Base-by-base conservation (phyloP, 2,888 invertebrate genomes). In the Perdita meconis region DNA sequence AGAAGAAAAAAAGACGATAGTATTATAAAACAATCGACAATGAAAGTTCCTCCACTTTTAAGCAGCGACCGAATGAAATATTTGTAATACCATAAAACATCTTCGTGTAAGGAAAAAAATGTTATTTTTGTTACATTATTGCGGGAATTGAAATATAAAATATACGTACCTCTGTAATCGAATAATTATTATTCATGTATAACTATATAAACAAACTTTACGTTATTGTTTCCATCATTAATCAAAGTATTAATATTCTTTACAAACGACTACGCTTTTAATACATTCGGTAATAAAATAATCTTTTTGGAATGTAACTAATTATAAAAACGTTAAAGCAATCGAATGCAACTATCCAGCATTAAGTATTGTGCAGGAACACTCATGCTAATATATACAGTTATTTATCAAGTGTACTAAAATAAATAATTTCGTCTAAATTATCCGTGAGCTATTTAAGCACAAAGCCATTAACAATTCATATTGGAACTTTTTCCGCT, bases 401-500 rank as follows among this genome's bases (percentile, higher is more conserved):
- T n/a, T 30, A 30, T 51, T 68, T 42, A 73, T 50, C 55, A 56
- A 60, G 44, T 72, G 44, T 69, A 65, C 50, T 68, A 59, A 64
- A 81, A 70, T 68, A 77, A 81, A 80, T 57, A 50, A 68, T 59
- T 53, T 72, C 51, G 47, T 66, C 47, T 53, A 67, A 70, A 70
- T 76, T 76, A 66, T 61, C 56, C 51, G 47, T 56, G 26, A 63
- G 51, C 22, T 51, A 50, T 64, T 65, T 53, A 67, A 64, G 42
- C 47, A 53, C 65, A 63, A 74, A 50, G 24, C 60, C 19, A 50
- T 77, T 76, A 81, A 79, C 50, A 50, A 75, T 76, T 69, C 60
- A 64, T 50, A 67, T 26, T 30, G 75, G 68, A 51, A 79, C 76
- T 42, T 90, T 90, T 80, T 92, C 92, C 53, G 94, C 94, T 87